phyloP scores from a whole-genome alignment of 2,888 invertebrate species.

The Gari tellinella region DNA sequence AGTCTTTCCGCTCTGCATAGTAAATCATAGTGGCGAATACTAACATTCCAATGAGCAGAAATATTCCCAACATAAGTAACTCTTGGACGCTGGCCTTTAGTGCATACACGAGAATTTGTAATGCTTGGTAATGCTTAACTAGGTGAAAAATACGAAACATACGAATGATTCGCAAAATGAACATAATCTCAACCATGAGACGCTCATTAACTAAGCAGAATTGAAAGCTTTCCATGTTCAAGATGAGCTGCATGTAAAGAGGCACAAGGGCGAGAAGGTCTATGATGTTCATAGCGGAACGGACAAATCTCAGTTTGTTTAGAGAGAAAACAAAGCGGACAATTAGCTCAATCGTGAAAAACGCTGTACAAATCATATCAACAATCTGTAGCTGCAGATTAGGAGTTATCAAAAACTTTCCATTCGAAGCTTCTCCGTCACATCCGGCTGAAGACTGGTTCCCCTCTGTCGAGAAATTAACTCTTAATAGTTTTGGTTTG shows the following conservation, averaged over 20 bases:
- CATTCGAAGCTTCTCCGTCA: constrained; percentile 50
- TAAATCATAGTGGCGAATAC: constrained; percentile 84
- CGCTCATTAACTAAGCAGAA: constrained; percentile 80
- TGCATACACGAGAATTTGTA: constrained; percentile 85
- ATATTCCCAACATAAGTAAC: constrained; percentile 82
- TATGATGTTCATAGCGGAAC: constrained; percentile 81
- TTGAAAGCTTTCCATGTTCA: constrained; percentile 76
- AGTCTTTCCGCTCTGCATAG: constrained; percentile 83
- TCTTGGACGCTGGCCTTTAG: constrained; percentile 84
- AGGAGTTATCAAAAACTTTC: constrained; percentile 58
- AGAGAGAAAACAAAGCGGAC: constrained; percentile 80
- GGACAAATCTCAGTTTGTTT: constrained; percentile 76
- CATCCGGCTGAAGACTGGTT: constrained; percentile 58
- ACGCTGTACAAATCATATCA: constrained; percentile 82
- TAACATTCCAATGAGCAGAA: constrained; percentile 83
- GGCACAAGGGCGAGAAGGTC: constrained; percentile 82
- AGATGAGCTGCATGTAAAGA: constrained; percentile 81
- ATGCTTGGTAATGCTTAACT: constrained; percentile 85
- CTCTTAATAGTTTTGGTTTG: constrained; percentile 50
- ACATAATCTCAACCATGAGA: constrained; percentile 83
- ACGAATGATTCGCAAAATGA: constrained; percentile 85
- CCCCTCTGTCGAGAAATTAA: constrained; percentile 14
- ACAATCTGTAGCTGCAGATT: constrained; percentile 74
- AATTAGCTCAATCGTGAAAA: constrained; percentile 82
- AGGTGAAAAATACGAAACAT: constrained; percentile 85